Evolutionary conservation across 2,797 vertebrate genomes (phyloP), one percentile per base, ranked within the genome.

Genomic region (Urosaurus nigricauda): DNA sequence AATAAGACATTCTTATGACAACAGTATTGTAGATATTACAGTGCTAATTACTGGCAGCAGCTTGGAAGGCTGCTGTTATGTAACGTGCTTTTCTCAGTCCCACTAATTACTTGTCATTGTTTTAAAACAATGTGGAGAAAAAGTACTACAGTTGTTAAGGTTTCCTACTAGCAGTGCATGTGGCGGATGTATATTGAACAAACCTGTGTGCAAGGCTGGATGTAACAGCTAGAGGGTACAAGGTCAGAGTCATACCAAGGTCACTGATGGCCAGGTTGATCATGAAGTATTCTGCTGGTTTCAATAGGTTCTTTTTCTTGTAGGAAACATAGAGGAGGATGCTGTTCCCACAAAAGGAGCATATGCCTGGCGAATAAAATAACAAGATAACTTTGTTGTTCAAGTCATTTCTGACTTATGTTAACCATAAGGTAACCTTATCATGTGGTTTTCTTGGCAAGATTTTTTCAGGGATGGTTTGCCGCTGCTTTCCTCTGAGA

Each of bases 171-270:
- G 35, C 60, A 87, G 37, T 87, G 75, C 35, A 77, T 71, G 84
- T 0, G 1, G 37, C 81, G 4, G 12, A 58, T 60, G 58, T 14
- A 63, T 35, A 77, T 81, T 29, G 89, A 88, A 88, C 86, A 91
- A 95, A 98, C 97, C 97, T 98, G 97, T 98, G 98, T 85, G 97
- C 96, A 92, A 98, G 90, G 91, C 98, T 98, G 87, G 97, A 98
- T 65, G 96, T 96, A 90, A 98, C 96, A 1, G 97, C 97, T 93
- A 98, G 96, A 58, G 97, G 97, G 92, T 97, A 97, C 86, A 98
- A 96, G 32, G 96, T 97, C 92, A 98, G 90, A 40, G 98, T 98
- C 92, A 98, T 97, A 89, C 97, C 96, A 96, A 98, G 91, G 93
- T 98, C 97, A 84, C 97, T 98, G 43, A 98, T 58, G n/a, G 97